Percentiles rank a stretch among this genome's conserved stretches.
Conservation (phyloP, 2,888 invertebrate species). For the Cryptocephalus primarius region DNA sequence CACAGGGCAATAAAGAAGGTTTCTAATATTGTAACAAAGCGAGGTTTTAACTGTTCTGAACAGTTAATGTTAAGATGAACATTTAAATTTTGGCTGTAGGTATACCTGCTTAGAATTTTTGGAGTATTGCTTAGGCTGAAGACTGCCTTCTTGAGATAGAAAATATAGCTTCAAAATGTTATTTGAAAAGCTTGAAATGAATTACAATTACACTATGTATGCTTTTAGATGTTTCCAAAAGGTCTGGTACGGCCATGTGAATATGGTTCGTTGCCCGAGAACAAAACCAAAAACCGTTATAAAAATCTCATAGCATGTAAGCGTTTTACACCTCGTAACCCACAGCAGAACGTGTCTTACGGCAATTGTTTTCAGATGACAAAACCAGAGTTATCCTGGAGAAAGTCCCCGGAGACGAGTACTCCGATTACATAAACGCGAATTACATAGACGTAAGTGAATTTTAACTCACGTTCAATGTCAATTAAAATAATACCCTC, state of each 20-base stretch:
- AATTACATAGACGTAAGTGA: slow-evolving; percentile 38
- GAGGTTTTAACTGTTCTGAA: no score
- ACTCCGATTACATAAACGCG: slow-evolving; percentile 44
- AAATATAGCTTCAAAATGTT: no score
- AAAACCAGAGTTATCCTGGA: slow-evolving; percentile 38
- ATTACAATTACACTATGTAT: no score
- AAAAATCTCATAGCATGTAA: slow-evolving; percentile 39
- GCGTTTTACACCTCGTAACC: slow-evolving; percentile 5
- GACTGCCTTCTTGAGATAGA: no score
- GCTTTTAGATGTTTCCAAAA: slow-evolving; percentile 31
- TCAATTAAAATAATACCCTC: not conserved
- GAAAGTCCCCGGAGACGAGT: slow-evolving; percentile 30
- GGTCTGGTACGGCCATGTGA: slow-evolving; percentile 34
- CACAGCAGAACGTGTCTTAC: no score
- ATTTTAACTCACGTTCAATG: not conserved
- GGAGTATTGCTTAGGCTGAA: no score
- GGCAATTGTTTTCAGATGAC: slow-evolving; percentile 31
- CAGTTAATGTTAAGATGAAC: no score
- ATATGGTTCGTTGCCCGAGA: slow-evolving; percentile 32
- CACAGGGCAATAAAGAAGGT: not conserved
- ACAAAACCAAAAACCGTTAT: slow-evolving; percentile 39
- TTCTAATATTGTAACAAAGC: no score
- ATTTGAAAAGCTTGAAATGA: no score
- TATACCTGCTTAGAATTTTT: no score
- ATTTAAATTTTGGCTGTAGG: no score